These are phyloP conservation scores for Cylindroiulus punctatus DNA, from an alignment of 2,888 invertebrate species.

Conservation along the genomic window DNA sequence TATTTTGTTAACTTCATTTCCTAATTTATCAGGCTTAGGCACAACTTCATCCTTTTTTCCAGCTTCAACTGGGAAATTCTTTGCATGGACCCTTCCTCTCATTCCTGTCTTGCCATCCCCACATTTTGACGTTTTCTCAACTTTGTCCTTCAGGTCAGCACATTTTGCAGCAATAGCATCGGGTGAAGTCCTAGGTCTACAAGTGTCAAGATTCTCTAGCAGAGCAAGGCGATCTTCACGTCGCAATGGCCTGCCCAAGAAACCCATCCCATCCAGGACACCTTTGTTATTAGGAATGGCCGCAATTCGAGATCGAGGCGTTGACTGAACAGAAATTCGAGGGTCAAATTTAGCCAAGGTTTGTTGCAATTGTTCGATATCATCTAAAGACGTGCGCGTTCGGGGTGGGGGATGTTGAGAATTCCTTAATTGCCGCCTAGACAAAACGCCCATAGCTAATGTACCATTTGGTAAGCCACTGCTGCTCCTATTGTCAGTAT, in stretches of 20 bases:
- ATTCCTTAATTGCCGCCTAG: conserved; percentile 29
- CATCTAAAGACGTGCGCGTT: not conserved
- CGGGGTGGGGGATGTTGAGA: not conserved
- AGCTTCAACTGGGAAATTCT: not conserved
- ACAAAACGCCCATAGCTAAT: conserved; percentile 27
- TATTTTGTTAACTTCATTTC: not conserved
- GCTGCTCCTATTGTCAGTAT: conserved; percentile 40
- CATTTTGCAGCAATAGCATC: conserved; percentile 36
- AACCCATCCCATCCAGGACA: conserved; percentile 49
- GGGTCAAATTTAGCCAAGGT: conserved; percentile 57
- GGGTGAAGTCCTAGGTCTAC: conserved; percentile 55
- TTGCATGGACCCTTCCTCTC: not conserved
- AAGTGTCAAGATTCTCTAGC: not conserved
- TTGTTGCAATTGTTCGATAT: conserved; percentile 55
- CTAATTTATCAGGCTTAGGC: conserved; percentile 4
- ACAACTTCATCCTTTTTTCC: not conserved
- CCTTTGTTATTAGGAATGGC: conserved; percentile 24
- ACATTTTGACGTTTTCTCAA: not conserved
- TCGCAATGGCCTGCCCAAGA: conserved; percentile 30
- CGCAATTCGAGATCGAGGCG: conserved; percentile 20
- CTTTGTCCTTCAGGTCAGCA: not conserved
- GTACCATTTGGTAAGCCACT: conserved; percentile 13
- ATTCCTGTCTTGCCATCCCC: not conserved
- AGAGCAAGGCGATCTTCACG: conserved; percentile 36
- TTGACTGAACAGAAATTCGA: conserved; percentile 51